These are phyloP conservation scores for Halictus ligatus DNA, from an alignment of 2,888 invertebrate species.

Conservation along the genomic window DNA sequence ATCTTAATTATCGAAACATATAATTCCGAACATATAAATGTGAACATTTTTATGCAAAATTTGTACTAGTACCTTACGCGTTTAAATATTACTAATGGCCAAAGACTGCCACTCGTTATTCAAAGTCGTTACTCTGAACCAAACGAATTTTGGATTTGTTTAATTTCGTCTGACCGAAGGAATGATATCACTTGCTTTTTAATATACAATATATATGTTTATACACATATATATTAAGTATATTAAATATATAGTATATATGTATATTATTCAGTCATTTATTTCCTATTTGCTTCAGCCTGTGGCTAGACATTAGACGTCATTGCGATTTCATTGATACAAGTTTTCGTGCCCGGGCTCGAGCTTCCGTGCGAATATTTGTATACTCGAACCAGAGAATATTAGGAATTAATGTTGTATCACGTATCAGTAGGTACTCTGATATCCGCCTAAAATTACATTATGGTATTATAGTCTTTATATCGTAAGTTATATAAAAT, in stretches of 20 bases:
- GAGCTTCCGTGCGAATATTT: constrained; percentile 92
- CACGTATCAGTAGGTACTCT: constrained; percentile 93
- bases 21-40: constrained; percentile 23
- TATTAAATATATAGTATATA: not conserved
- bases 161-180: constrained; percentile 23
- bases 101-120: constrained; percentile 22
- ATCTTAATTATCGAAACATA: constrained; percentile 33
- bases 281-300: constrained; percentile 75
- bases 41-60: constrained; percentile 47
- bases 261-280: constrained; percentile 45
- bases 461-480: not conserved
- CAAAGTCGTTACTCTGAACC: constrained; percentile 17
- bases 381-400: constrained; percentile 97
- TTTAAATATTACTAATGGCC: constrained; percentile 36
- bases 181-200: constrained; percentile 32
- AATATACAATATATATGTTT: not conserved
- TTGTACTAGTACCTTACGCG: constrained; percentile 51
- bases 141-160: constrained; percentile 22
- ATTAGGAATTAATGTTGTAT: constrained; percentile 96
- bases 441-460: constrained; percentile 89
- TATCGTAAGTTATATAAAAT: not conserved
- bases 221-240: not conserved
- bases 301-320: constrained; percentile 87
- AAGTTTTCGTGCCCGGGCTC: constrained; percentile 91
- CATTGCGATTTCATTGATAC: constrained; percentile 93